Evolutionary conservation across 2,888 invertebrate genomes (phyloP).

Genomic region (Bursaphelenchus okinawaensis): DNA sequence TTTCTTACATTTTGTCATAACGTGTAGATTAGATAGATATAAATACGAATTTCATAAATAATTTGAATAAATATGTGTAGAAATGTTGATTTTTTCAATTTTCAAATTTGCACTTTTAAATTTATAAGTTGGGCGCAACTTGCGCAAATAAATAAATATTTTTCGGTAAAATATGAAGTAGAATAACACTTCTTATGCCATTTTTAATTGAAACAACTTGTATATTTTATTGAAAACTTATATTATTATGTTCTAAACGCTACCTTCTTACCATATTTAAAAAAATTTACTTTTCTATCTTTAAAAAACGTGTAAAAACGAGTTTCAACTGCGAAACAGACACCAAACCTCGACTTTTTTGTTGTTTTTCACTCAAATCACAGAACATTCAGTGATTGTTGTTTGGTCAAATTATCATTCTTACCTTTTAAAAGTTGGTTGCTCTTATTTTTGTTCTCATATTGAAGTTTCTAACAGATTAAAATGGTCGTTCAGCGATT

Average conservation of each 20-base stretch:
- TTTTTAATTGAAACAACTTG: no score
- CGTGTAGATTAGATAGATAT: no score
- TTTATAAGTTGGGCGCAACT: no score
- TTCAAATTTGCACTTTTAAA: no score
- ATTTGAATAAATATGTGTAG: no score
- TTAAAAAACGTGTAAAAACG: neutral
- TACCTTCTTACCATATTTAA: neutral
- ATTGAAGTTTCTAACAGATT: neutral
- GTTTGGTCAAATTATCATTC: neutral
- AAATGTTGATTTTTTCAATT: no score
- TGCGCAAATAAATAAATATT: no score
- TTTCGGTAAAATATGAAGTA: no score
- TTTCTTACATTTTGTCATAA: no score
- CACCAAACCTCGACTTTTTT: neutral
- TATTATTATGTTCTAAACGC: neutral
- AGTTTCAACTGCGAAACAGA: neutral
- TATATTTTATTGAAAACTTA: no score
- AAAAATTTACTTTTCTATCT: neutral
- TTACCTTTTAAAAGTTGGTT: neutral
- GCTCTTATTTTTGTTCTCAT: neutral
- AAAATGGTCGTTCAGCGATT: neutral
- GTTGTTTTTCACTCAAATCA: neutral
- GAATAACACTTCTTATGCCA: no score
- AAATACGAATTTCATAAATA: no score
- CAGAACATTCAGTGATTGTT: neutral